phyloP scores from a whole-genome alignment of 2,113 vertebrate species.

The Colius striatus region DNA sequence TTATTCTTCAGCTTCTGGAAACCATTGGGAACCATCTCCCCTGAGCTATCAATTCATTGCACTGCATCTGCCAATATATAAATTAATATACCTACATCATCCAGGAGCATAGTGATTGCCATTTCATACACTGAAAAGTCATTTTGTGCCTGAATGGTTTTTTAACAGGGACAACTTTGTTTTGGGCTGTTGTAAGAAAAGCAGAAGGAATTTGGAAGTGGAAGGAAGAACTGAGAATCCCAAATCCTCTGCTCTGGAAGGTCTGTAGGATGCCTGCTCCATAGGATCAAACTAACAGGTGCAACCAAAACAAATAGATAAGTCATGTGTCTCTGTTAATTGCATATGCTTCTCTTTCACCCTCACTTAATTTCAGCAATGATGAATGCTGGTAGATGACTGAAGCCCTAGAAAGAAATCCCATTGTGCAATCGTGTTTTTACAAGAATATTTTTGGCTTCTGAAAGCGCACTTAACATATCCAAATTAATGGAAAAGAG shows the following conservation, averaged over 20 bases:
- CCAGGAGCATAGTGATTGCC: neutral
- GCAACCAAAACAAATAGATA: neutral
- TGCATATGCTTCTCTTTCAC: neutral
- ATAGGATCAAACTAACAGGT: neutral
- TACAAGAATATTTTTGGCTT: conserved; percentile 69
- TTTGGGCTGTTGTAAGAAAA: neutral
- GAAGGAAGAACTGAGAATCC: neutral
- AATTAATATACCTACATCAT: neutral
- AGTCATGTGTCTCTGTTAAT: neutral
- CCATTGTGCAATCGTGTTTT: conserved; percentile 51
- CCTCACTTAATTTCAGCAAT: conserved; percentile 2
- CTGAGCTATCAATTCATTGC: neutral
- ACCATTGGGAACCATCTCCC: neutral
- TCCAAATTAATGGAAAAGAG: conserved; percentile 70
- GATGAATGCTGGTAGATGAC: conserved; percentile 16
- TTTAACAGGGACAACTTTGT: neutral
- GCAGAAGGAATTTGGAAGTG: neutral
- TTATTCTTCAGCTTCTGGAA: neutral
- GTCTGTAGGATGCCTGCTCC: neutral
- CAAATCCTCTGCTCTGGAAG: neutral
- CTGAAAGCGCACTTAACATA: conserved; percentile 52
- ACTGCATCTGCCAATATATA: neutral
- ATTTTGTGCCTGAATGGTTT: neutral
- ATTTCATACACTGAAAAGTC: neutral
- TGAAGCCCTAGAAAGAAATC: conserved; percentile 50